Conservation (phyloP, 2,888 invertebrate species). For the Fragum whitleyi region DNA sequence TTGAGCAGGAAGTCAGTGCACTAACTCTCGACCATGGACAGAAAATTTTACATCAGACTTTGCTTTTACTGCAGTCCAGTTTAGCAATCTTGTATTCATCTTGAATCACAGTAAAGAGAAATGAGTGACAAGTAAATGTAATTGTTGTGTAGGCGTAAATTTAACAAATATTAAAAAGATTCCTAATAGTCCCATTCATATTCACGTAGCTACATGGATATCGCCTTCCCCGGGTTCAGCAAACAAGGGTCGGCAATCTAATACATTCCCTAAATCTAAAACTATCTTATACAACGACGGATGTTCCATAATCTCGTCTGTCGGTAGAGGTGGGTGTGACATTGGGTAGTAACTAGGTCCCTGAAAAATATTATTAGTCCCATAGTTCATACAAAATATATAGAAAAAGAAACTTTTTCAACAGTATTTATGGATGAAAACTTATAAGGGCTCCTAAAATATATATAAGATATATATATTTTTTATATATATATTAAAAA, state of each 20-base stretch:
- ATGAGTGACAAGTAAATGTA: not conserved
- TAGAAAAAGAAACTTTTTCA: no score
- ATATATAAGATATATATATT: no score
- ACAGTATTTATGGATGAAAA: not conserved
- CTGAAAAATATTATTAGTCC: conserved; percentile 87
- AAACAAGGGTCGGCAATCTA: conserved; percentile 93
- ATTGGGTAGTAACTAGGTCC: conserved; percentile 94
- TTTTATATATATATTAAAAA: no score
- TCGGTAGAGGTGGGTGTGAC: conserved; percentile 94
- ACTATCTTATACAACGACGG: conserved; percentile 90
- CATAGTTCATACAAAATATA: not conserved
- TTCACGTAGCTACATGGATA: conserved; percentile 69
- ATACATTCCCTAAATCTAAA: conserved; percentile 92
- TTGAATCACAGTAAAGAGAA: no score
- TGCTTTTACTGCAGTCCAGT: no score
- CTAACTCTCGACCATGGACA: no score
- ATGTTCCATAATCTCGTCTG: conserved; percentile 94
- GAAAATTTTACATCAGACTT: no score
- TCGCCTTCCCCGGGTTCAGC: conserved; percentile 86
- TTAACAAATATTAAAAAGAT: conserved; percentile 20
- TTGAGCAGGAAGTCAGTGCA: no score
- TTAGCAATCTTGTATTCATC: no score
- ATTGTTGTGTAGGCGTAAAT: not conserved
- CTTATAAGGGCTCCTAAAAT: not conserved
- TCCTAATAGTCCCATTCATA: not conserved